Conservation (phyloP, 2,888 invertebrate species). For the Conistra vaccinii region DNA sequence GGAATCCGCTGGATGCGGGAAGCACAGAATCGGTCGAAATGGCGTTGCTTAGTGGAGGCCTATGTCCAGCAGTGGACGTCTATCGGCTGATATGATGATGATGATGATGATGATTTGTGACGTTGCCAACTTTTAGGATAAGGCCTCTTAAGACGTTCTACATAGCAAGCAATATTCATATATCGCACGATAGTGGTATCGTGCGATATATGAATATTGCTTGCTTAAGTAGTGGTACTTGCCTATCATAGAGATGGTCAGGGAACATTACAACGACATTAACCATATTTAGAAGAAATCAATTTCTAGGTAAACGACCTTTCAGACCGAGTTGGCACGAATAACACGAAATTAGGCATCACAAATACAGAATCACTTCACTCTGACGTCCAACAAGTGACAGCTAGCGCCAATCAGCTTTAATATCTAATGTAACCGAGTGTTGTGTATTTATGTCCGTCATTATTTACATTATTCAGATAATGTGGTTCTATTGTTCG, state of each 20-base stretch:
- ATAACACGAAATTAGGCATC: not conserved
- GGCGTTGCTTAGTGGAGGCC: too few relatives aligned
- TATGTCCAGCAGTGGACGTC: too few relatives aligned
- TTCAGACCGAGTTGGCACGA: constrained; percentile 3
- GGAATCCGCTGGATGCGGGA: too few relatives aligned
- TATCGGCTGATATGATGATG: too few relatives aligned
- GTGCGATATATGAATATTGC: too few relatives aligned
- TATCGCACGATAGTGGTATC: not conserved
- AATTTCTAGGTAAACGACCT: not conserved
- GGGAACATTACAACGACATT: not conserved
- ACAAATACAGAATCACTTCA: constrained; percentile 20
- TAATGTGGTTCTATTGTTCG: constrained; percentile 32
- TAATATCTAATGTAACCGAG: constrained; percentile 41
- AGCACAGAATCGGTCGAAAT: too few relatives aligned
- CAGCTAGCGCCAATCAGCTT: constrained; percentile 34
- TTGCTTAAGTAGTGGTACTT: too few relatives aligned
- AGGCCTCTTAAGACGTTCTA: not conserved
- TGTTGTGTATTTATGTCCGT: constrained; percentile 40
- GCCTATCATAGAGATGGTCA: not conserved
- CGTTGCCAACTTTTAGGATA: too few relatives aligned
- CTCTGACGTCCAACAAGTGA: constrained; percentile 50
- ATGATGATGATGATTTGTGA: too few relatives aligned
- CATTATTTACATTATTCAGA: constrained; percentile 55
- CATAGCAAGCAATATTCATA: not conserved
- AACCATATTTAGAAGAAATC: not conserved